Evolutionary conservation across 2,113 vertebrate species (phyloP).

Genomic region (Ctenodactylus gundi): DNA sequence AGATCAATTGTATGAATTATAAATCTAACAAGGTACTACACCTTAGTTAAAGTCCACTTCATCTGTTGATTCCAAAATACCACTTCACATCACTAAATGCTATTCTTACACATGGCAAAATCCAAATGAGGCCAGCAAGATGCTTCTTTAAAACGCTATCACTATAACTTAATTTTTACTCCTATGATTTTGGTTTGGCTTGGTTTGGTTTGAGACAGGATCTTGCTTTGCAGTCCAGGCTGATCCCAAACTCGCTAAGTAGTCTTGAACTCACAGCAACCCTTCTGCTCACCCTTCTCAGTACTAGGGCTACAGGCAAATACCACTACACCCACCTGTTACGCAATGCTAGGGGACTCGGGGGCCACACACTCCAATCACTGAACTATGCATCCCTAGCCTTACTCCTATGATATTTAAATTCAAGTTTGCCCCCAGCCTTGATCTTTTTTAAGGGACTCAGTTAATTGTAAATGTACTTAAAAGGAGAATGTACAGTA

Average conservation of each 20-base stretch:
- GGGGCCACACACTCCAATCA: no score
- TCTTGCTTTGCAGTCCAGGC: no score
- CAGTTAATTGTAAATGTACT: slow-evolving; percentile 19
- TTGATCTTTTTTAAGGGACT: not conserved
- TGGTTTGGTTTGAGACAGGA: no score
- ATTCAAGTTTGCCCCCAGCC: not conserved
- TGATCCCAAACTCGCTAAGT: no score
- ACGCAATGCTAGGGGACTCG: no score
- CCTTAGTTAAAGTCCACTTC: not conserved
- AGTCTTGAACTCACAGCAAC: no score
- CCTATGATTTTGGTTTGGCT: not conserved
- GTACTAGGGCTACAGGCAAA: no score
- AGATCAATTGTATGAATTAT: not conserved
- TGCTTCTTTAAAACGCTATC: slow-evolving; percentile 9
- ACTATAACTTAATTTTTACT: not conserved
- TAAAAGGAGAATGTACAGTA: slow-evolving; percentile 9
- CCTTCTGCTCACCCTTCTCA: no score
- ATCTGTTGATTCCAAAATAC: not conserved
- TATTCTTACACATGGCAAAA: slow-evolving; percentile 41
- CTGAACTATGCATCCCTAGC: not conserved
- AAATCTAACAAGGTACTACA: slow-evolving; percentile 29
- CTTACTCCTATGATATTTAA: slow-evolving; percentile 31
- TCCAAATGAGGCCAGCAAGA: not conserved
- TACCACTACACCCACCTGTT: no score
- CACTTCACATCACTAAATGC: slow-evolving; percentile 23